A percentile compares a stretch with the other conserved stretches of the same genome.
Evolutionary conservation across 1,140 invertebrate species (phyloP).

Genomic region (Penaeus chinensis): DNA sequence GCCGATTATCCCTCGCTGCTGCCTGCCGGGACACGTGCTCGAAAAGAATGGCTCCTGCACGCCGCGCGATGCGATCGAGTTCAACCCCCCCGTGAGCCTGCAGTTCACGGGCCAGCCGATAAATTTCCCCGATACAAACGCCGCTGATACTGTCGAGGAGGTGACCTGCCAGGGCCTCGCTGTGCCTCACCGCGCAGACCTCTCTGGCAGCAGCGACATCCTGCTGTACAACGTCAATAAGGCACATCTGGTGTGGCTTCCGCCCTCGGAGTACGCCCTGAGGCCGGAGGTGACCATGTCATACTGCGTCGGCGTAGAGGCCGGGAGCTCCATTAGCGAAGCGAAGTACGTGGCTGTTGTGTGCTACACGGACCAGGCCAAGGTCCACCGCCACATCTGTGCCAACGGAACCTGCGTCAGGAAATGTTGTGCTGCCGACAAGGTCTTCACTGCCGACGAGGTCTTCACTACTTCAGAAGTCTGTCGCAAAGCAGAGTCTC

Average conservation of each 20-base stretch:
- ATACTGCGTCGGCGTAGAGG: constrained; percentile 27
- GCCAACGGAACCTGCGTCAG: constrained; percentile 15
- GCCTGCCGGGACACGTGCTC: constrained; percentile 8
- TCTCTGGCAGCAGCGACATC: neutral
- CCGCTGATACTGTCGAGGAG: neutral
- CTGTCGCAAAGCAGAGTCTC: no score
- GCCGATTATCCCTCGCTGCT: constrained; percentile 25
- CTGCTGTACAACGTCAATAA: neutral
- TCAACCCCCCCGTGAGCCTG: neutral
- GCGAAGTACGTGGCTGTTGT: constrained; percentile 6
- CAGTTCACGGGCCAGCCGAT: no score
- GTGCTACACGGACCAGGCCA: neutral
- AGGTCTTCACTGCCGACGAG: neutral
- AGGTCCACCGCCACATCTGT: neutral
- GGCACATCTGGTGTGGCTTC: neutral
- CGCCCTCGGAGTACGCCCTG: neutral
- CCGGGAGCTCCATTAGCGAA: neutral
- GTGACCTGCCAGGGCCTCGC: neutral
- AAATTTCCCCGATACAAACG: no score
- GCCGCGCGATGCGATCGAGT: neutral
- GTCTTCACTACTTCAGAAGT: no score
- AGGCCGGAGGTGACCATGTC: neutral
- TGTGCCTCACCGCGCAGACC: neutral
- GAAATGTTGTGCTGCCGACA: constrained; percentile 9
- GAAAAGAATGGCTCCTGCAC: constrained; percentile 4